These are phyloP conservation scores for Austrofundulus limnaeus DNA, from an alignment of 2,113 vertebrate genomes.

Conservation along the genomic window DNA sequence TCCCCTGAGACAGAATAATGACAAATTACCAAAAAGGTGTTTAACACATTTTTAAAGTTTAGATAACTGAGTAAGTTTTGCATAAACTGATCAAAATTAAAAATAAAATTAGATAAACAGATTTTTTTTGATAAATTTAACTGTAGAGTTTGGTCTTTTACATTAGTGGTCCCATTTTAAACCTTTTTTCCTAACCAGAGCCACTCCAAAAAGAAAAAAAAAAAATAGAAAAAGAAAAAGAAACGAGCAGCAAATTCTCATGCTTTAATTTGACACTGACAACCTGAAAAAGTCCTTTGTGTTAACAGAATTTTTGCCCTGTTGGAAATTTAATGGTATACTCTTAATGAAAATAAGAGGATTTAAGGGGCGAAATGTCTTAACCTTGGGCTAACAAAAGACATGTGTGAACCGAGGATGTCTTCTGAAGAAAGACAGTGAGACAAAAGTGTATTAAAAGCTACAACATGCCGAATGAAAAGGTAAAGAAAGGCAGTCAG, in stretches of 20 bases:
- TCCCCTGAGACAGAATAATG: too few relatives aligned
- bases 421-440: slow-evolving; percentile 26
- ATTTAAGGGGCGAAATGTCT: slow-evolving; percentile 41
- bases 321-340: slow-evolving; percentile 24
- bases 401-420: slow-evolving; percentile 39
- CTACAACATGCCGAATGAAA: slow-evolving; percentile 42
- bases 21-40: too few relatives aligned
- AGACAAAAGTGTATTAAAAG: slow-evolving; percentile 42
- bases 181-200: not conserved
- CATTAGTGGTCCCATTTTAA: not conserved
- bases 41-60: too few relatives aligned
- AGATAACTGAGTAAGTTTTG: too few relatives aligned
- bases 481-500: slow-evolving; percentile 42
- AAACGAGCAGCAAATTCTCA: slow-evolving; percentile 12
- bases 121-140: too few relatives aligned
- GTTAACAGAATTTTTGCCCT: slow-evolving; percentile 4
- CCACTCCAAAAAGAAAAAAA: too few relatives aligned
- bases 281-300: slow-evolving; percentile 24
- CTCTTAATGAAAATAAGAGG: slow-evolving; percentile 41
- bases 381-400: slow-evolving; percentile 60
- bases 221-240: slow-evolving; percentile 13
- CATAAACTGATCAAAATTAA: too few relatives aligned
- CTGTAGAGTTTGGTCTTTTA: not conserved
- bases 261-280: slow-evolving; percentile 35
- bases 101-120: too few relatives aligned